Evolutionary conservation across 2,797 vertebrate genomes (phyloP).

Genomic region (Eulemur coronatus): DNA sequence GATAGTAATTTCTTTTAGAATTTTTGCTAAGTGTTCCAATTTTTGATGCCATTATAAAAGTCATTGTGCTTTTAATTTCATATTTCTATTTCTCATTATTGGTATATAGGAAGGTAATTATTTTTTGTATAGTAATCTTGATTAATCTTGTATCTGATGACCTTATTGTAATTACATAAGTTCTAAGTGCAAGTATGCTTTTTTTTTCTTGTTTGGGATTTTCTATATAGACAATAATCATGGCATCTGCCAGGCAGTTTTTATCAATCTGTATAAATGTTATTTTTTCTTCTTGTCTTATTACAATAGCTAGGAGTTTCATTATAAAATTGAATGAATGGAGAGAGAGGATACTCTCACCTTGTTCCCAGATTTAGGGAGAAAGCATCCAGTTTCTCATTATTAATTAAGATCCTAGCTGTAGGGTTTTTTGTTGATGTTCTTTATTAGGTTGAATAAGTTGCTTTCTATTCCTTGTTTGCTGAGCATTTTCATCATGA

Average conservation of each 20-base stretch:
- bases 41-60: neutral
- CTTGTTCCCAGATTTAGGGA: no score
- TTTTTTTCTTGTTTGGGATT: neutral
- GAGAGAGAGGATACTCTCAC: neutral
- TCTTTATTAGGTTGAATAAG: neutral
- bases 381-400: neutral
- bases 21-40: neutral
- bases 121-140: neutral
- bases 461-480: neutral
- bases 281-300: neutral
- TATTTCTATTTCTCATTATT: neutral
- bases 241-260: neutral
- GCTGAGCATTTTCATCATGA: neutral
- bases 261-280: neutral
- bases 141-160: neutral
- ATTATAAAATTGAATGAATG: neutral
- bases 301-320: neutral
- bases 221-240: neutral
- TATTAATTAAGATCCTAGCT: neutral
- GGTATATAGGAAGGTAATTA: neutral
- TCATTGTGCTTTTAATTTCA: neutral
- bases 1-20: neutral
- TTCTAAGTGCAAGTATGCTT: neutral
- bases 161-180: neutral
- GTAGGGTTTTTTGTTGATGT: neutral